These are phyloP conservation scores for Tricholaema leucomelas DNA, from an alignment of 2,113 vertebrate species.

Conservation along the genomic window DNA sequence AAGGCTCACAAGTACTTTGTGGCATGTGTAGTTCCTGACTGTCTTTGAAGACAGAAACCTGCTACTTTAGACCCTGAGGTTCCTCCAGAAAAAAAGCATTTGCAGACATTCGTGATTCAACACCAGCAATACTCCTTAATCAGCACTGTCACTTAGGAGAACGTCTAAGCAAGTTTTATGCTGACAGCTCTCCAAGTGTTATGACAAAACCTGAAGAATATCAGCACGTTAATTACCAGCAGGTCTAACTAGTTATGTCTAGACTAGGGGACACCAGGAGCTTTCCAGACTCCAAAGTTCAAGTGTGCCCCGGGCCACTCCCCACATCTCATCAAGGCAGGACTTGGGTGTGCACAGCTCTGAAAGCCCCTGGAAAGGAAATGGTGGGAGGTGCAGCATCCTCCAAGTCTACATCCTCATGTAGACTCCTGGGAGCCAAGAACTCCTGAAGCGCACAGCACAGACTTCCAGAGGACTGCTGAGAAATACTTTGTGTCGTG, in stretches of 20 bases:
- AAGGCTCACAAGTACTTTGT: not conserved
- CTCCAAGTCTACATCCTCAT: not conserved
- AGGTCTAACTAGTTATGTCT: constrained; percentile 32
- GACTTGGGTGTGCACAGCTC: not conserved
- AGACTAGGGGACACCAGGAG: constrained; percentile 4
- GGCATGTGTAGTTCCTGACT: not conserved
- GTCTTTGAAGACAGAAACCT: not conserved
- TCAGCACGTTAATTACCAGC: constrained; percentile 3
- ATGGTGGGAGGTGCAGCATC: not conserved
- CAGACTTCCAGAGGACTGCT: not conserved
- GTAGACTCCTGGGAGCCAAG: constrained; percentile 4
- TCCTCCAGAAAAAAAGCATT: not conserved
- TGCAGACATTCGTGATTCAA: not conserved
- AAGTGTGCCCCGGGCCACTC: not conserved
- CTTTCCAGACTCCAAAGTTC: not conserved
- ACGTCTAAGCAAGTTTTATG: not conserved
- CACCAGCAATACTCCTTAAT: not conserved
- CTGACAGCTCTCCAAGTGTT: not conserved
- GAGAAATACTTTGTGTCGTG: not conserved
- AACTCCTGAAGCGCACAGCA: not conserved
- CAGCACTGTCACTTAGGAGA: not conserved
- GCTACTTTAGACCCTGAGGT: not conserved
- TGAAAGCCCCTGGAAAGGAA: not conserved
- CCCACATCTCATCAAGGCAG: not conserved
- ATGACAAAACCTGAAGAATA: constrained; percentile 9